Conservation (phyloP, 2,888 invertebrate genomes). For the Lasius platythorax region DNA sequence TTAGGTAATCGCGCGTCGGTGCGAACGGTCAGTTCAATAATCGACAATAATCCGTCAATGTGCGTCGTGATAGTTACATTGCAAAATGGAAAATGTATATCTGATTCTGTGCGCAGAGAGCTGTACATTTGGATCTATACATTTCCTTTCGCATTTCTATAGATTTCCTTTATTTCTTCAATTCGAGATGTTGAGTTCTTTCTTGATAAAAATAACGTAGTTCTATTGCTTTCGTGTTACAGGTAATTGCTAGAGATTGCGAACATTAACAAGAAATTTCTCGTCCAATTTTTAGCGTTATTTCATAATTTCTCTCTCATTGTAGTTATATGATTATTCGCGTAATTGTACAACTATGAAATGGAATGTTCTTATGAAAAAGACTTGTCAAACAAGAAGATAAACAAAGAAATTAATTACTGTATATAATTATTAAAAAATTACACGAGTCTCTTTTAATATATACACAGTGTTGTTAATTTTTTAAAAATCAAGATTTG, state of each 20-base stretch:
- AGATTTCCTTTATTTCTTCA: not conserved
- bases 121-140: not conserved
- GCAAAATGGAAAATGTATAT: not conserved
- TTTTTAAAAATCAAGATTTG: not conserved
- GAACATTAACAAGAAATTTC: not conserved
- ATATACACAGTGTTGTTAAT: not conserved
- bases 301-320: not conserved
- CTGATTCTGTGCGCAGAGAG: not conserved
- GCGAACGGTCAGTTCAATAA: conserved; percentile 19
- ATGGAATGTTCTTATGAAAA: not conserved
- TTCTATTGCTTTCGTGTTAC: not conserved
- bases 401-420: not conserved
- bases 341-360: not conserved
- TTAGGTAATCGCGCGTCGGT: conserved; percentile 28
- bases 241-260: not conserved
- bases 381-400: not conserved
- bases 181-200: not conserved
- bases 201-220: not conserved
- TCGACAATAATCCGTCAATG: conserved; percentile 6
- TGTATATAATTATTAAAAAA: not conserved
- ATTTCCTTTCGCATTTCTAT: not conserved
- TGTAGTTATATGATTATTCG: not conserved
- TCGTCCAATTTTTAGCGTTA: not conserved
- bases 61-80: not conserved
- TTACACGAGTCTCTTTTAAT: not conserved